Base-by-base conservation (phyloP, 2,113 vertebrate genomes). In the Oncorhynchus nerka region DNA sequence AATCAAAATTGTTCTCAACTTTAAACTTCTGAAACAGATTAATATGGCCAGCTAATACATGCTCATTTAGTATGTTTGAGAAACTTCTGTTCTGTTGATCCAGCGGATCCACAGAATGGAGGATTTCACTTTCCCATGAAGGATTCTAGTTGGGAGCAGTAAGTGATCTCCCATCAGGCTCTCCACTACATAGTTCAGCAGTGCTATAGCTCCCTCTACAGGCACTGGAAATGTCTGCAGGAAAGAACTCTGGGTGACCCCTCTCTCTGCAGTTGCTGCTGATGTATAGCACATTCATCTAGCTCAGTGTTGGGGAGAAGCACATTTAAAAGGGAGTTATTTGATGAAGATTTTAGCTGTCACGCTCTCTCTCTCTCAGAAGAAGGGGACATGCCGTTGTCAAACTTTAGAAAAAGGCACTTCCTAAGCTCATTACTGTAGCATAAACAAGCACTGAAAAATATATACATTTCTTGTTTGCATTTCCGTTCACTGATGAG, bases 231-330 rank as follows among this genome's bases (percentile, higher is more conserved):
- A 28, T 71, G 75, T 48, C 11, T 88, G 88, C 92, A 86, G 86
- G 71, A 79, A 87, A 88, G 93, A 94, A 94, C 94, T 94, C 88
- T 93, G 78, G 45, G 80, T 94, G 94, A 94, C 94, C 94, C 91
- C 91, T 90, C 76, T 72, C 90, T 90, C 77, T 71, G 81, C 88
- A 90, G 91, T 91, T 85, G 81, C 74, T 83, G 85, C 87, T 91
- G 91, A 92, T 92, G 89, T 92, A 92, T 91, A 83, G 88, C 86
- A 86, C 86, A 91, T 92, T 92, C 84, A 90, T 91, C 86, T 89
- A 73, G 80, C 85, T 87, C 86, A 80, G 87, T 92, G 89, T 89
- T 92, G 85, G 85, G 78, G 83, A 90, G 86, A 88, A 87, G 82
- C 88, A 91, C 88, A 92, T 93, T 84, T 90, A 89, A 93, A 89